Evolutionary conservation across 2,797 vertebrate genomes (phyloP).

Genomic region (Malacoctenus gilli): DNA sequence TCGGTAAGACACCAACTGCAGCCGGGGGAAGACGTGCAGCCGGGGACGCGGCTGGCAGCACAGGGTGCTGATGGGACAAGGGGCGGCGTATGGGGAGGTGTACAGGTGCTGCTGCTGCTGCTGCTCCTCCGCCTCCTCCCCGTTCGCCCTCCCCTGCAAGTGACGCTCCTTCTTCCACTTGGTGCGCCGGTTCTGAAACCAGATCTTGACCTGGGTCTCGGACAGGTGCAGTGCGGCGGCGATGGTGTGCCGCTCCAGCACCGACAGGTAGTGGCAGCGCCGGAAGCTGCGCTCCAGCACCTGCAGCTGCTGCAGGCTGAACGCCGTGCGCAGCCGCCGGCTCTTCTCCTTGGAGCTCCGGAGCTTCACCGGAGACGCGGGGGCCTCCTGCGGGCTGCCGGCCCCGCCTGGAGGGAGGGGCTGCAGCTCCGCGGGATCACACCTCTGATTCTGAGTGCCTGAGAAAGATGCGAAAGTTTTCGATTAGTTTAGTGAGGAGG

Average conservation of each 20-base stretch:
- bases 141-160: constrained; percentile 24
- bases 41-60: constrained; percentile 38
- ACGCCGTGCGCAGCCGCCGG: constrained; percentile 79
- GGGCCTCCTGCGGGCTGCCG: constrained; percentile 4
- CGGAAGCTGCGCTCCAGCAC: constrained; percentile 80
- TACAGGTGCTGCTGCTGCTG: not conserved
- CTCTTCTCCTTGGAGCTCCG: constrained; percentile 37
- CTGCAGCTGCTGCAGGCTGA: constrained; percentile 79
- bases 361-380: not conserved
- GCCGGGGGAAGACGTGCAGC: constrained; percentile 50
- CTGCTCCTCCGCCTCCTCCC: constrained; percentile 39
- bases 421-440: constrained; percentile 12
- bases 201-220: constrained; percentile 85
- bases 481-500: too few species aligned
- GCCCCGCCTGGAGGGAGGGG: not conserved
- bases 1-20: constrained; percentile 29
- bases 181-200: constrained; percentile 85
- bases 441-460: too few species aligned
- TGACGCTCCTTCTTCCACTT: constrained; percentile 84
- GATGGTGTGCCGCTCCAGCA: constrained; percentile 78
- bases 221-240: constrained; percentile 74
- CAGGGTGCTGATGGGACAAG: constrained; percentile 11
- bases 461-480: too few species aligned
- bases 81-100: not conserved
- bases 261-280: constrained; percentile 80